These are phyloP conservation scores for Byasa hedistus DNA, from an alignment of 2,888 invertebrate genomes.

Conservation along the genomic window DNA sequence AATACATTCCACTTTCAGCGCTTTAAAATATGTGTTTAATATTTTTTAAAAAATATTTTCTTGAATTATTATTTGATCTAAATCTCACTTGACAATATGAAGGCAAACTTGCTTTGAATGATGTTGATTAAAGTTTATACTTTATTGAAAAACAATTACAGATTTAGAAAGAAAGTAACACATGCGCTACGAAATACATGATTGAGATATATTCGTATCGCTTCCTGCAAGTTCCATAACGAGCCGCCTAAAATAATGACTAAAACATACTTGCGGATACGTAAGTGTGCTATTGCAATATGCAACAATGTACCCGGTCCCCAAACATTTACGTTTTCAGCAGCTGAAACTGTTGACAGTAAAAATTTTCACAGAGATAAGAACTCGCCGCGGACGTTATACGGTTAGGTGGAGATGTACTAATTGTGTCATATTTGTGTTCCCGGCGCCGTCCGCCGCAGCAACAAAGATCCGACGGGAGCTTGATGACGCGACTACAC, in stretches of 20 bases:
- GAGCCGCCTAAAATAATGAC: too few species aligned
- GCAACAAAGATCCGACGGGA: conserved; percentile 22
- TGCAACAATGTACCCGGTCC: conserved; percentile 46
- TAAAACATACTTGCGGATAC: too few species aligned
- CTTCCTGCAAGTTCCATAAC: too few species aligned
- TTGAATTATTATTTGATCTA: too few species aligned
- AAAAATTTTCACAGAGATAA: conserved; percentile 49
- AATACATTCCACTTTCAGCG: background rate
- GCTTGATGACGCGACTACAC: conserved; percentile 14
- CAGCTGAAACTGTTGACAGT: conserved; percentile 50
- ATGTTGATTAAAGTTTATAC: background rate
- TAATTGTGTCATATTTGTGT: conserved; percentile 21
- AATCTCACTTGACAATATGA: too few species aligned
- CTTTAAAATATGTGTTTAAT: too few species aligned
- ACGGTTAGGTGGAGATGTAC: conserved; percentile 29
- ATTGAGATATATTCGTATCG: too few species aligned
- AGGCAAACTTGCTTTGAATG: too few species aligned
- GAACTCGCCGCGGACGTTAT: conserved; percentile 34
- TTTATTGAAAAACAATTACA: background rate
- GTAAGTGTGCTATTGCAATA: too few species aligned
- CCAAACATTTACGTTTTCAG: conserved; percentile 51
- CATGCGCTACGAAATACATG: too few species aligned
- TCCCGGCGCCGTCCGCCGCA: background rate
- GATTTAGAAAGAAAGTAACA: too few species aligned
- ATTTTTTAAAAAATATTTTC: too few species aligned